A percentile compares a stretch with the other conserved stretches of the same genome.
phyloP scores from a whole-genome alignment of 1,140 invertebrate genomes.

The Lycorma delicatula region DNA sequence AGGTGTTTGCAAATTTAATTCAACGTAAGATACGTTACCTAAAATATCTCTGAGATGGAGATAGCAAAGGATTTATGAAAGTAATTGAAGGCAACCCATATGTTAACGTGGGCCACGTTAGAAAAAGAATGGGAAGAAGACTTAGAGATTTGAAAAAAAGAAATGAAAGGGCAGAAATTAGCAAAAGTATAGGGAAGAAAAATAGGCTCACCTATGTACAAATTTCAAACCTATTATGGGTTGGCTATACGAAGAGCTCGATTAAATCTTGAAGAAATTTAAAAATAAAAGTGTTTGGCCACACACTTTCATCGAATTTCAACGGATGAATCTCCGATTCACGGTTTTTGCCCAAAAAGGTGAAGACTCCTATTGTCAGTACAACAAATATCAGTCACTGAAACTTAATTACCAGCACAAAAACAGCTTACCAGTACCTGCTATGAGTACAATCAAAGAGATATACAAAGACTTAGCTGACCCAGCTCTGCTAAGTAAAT shows the following conservation, averaged over 20 bases:
- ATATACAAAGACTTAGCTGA: slow-evolving; percentile 26
- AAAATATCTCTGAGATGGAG: slow-evolving; percentile 24
- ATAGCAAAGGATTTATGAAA: slow-evolving; percentile 18
- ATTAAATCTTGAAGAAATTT: slow-evolving; percentile 14
- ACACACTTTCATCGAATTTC: slow-evolving; percentile 22
- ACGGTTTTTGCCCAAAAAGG: slow-evolving; percentile 23
- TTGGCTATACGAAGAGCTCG: slow-evolving; percentile 20
- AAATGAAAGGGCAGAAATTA: slow-evolving; percentile 13
- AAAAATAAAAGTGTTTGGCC: slow-evolving; percentile 26
- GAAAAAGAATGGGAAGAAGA: slow-evolving; percentile 28
- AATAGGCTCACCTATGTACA: slow-evolving; percentile 22
- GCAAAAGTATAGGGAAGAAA: slow-evolving; percentile 8
- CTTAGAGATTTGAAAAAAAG: slow-evolving; percentile 16
- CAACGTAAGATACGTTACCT: slow-evolving; percentile 19
- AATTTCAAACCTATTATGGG: slow-evolving; percentile 26
- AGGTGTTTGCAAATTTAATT: no score
- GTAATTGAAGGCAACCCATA: slow-evolving; percentile 21
- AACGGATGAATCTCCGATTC: no score
- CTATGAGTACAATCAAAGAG: slow-evolving; percentile 17
- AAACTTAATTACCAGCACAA: slow-evolving; percentile 4
- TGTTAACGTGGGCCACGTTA: slow-evolving; percentile 24
- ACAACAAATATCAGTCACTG: background rate
- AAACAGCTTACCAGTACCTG: slow-evolving; percentile 4
- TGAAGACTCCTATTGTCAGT: slow-evolving; percentile 23
- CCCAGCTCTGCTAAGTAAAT: slow-evolving; percentile 23